Evolutionary conservation across 2,113 vertebrate genomes (phyloP).

Genomic region (Xenopus borealis): DNA sequence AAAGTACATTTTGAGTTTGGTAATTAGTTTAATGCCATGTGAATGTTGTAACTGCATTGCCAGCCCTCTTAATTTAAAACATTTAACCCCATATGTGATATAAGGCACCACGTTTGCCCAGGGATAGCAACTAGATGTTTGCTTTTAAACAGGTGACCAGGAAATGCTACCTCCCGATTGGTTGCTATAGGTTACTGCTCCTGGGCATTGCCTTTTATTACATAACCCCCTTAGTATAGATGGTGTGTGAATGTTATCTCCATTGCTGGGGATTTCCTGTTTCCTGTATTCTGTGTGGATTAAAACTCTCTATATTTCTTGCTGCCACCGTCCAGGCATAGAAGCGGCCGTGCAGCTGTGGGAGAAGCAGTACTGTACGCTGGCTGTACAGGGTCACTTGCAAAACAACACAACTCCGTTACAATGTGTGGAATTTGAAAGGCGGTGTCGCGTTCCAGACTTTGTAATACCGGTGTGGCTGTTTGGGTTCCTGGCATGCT

Average conservation of each 20-base stretch:
- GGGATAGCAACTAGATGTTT: too few relatives aligned
- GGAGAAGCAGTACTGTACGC: not conserved
- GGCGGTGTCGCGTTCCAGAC: slow-evolving; percentile 2
- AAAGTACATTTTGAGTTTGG: not conserved
- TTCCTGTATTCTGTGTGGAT: not conserved
- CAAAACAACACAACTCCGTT: not conserved
- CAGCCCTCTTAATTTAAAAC: not conserved
- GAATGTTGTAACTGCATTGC: not conserved
- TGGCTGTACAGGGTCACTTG: not conserved
- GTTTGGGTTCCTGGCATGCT: slow-evolving; percentile 99
- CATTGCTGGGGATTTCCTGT: not conserved
- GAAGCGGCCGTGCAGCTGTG: not conserved
- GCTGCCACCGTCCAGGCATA: not conserved
- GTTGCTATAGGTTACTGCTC: too few relatives aligned
- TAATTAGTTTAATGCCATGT: not conserved
- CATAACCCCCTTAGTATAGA: too few relatives aligned
- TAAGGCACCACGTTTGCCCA: too few relatives aligned
- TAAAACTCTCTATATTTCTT: not conserved
- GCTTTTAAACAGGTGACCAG: too few relatives aligned
- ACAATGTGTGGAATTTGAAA: slow-evolving; percentile 10
- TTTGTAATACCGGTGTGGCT: slow-evolving; percentile 72
- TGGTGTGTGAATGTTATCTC: not conserved
- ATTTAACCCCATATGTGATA: too few relatives aligned
- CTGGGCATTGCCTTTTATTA: too few relatives aligned
- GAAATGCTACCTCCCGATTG: too few relatives aligned